These are phyloP conservation scores for Sinocyclocheilus rhinocerous DNA, from an alignment of 2,113 vertebrate species.

Conservation along the genomic window DNA sequence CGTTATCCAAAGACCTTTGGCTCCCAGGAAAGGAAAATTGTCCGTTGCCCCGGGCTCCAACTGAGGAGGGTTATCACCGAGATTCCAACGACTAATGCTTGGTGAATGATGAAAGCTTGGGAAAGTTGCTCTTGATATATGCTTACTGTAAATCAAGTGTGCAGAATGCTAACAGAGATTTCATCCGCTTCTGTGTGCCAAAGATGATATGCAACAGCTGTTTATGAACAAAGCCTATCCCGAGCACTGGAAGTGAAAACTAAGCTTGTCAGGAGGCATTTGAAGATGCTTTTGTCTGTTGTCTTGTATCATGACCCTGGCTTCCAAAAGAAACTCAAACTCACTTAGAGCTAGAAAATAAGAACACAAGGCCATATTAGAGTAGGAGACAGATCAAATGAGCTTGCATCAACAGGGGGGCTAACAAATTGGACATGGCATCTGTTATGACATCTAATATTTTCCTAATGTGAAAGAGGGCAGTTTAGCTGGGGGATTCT, in stretches of 20 bases:
- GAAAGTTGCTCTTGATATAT: constrained; percentile 7
- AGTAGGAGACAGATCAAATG: constrained; percentile 27
- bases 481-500: background rate
- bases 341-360: constrained; percentile 19
- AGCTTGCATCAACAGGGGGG: background rate
- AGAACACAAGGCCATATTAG: background rate
- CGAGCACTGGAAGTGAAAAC: background rate
- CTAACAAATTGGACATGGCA: constrained; percentile 34
- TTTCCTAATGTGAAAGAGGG: background rate
- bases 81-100: constrained; percentile 15
- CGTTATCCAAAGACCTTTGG: constrained; percentile 25
- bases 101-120: constrained; percentile 2
- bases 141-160: constrained; percentile 13
- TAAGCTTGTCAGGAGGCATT: constrained; percentile 34
- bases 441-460: constrained; percentile 33
- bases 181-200: background rate
- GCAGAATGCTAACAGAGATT: background rate
- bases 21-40: background rate
- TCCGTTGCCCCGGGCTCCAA: background rate
- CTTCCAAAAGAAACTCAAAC: constrained; percentile 12
- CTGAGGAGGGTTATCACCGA: background rate
- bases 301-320: constrained; percentile 10
- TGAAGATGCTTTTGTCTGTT: constrained; percentile 19
- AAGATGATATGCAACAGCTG: background rate
- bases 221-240: constrained; percentile 13